These are phyloP conservation scores for Parascotia fuliginaria DNA, from an alignment of 2,888 invertebrate genomes.

Conservation along the genomic window DNA sequence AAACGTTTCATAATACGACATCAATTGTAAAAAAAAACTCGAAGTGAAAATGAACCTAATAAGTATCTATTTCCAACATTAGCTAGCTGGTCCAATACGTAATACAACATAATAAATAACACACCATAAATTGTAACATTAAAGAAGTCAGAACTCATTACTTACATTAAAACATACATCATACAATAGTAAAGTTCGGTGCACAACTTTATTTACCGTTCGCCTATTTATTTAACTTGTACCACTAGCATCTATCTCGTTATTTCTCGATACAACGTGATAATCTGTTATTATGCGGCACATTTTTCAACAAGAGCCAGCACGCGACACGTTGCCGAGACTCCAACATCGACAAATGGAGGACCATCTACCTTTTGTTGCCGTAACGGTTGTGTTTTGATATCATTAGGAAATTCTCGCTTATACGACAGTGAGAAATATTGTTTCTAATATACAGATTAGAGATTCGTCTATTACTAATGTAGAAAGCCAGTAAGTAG, in stretches of 20 bases:
- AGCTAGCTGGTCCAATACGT: background rate
- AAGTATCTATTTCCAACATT: too few relatives aligned
- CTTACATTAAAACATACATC: constrained; percentile 53
- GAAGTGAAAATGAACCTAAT: too few relatives aligned
- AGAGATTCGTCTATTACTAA: constrained; percentile 67
- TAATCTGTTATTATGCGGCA: constrained; percentile 82
- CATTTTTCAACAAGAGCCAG: constrained; percentile 72
- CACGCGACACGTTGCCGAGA: constrained; percentile 74
- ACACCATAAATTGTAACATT: constrained; percentile 68
- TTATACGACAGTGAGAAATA: constrained; percentile 75
- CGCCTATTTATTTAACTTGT: constrained; percentile 77
- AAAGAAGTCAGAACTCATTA: constrained; percentile 57
- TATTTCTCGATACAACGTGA: constrained; percentile 76
- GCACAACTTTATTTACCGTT: constrained; percentile 78
- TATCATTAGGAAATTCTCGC: constrained; percentile 78
- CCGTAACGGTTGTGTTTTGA: constrained; percentile 78
- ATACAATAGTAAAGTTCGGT: constrained; percentile 48
- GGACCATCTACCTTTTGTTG: constrained; percentile 75
- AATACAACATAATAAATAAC: constrained; percentile 49
- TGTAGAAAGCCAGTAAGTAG: constrained; percentile 66
- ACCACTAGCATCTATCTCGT: constrained; percentile 66
- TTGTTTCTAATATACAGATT: constrained; percentile 71
- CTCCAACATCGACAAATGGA: constrained; percentile 66
- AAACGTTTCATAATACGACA: too few relatives aligned
- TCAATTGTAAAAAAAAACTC: too few relatives aligned